Evolutionary conservation across 2,888 invertebrate genomes (phyloP).

Genomic region (Ophraella communa): DNA sequence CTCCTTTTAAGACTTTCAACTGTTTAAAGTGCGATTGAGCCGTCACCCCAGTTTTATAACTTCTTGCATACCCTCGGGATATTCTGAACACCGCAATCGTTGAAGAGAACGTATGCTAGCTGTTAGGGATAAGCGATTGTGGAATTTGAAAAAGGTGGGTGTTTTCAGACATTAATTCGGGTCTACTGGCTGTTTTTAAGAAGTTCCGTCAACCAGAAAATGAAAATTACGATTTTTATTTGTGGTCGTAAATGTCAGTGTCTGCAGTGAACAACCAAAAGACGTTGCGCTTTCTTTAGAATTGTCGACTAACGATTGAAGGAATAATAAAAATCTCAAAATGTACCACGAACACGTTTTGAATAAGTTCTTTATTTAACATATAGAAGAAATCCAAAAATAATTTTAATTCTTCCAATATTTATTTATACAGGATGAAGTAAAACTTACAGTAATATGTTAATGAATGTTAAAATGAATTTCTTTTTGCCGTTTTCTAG

Average conservation of each 20-base stretch:
- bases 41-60: constrained; percentile 40
- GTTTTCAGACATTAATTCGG: not conserved
- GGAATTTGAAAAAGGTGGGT: constrained; percentile 26
- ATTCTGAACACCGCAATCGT: constrained; percentile 37
- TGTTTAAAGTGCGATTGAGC: constrained; percentile 49
- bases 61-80: constrained; percentile 41
- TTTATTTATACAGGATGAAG: too few relatives aligned
- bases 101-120: constrained; percentile 31
- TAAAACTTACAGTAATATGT: too few relatives aligned
- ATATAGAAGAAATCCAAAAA: too few relatives aligned
- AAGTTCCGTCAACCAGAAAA: not conserved
- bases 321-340: too few relatives aligned
- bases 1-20: constrained; percentile 38
- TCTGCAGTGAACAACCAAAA: not conserved
- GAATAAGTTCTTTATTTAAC: too few relatives aligned
- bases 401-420: too few relatives aligned
- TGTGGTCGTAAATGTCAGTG: not conserved
- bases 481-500: too few relatives aligned
- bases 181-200: too few relatives aligned
- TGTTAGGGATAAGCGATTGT: constrained; percentile 28
- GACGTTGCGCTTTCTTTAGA: too few relatives aligned
- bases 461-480: too few relatives aligned
- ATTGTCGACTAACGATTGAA: too few relatives aligned
- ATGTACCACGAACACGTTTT: too few relatives aligned
- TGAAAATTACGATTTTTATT: not conserved